Evolutionary conservation across 2,888 invertebrate genomes (phyloP).

Genomic region (Plusia festucae): DNA sequence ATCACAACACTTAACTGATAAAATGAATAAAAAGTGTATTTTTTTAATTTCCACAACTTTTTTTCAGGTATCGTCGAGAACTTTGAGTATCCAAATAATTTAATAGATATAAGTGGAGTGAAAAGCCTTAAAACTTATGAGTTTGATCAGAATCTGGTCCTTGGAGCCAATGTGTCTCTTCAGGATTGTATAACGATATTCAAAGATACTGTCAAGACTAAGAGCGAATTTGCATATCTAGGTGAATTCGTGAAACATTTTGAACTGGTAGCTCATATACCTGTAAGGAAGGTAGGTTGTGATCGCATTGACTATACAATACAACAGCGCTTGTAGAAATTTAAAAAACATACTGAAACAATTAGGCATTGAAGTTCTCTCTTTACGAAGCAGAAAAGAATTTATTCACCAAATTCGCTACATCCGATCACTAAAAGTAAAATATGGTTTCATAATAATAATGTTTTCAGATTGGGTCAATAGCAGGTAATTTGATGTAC

Average conservation of each 20-base stretch:
- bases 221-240: conserved; percentile 87
- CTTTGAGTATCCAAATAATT: conserved; percentile 70
- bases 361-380: no score
- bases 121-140: conserved; percentile 69
- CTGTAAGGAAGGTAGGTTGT: conserved; percentile 90
- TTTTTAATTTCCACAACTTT: no score
- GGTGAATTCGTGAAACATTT: conserved; percentile 89
- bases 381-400: no score
- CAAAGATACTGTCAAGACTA: conserved; percentile 69
- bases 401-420: no score
- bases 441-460: background rate
- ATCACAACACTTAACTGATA: no score
- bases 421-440: no score
- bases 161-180: conserved; percentile 90
- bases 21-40: no score
- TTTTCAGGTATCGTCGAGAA: conserved; percentile 74
- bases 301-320: no score
- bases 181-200: conserved; percentile 88
- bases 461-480: conserved; percentile 88
- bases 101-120: conserved; percentile 80
- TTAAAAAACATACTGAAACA: no score
- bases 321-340: no score
- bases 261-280: conserved; percentile 90
- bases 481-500: conserved; percentile 92
- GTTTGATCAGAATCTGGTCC: conserved; percentile 78